Base-by-base conservation (phyloP, 1,140 invertebrate genomes). In the Pseudomyrmex sp. region DNA sequence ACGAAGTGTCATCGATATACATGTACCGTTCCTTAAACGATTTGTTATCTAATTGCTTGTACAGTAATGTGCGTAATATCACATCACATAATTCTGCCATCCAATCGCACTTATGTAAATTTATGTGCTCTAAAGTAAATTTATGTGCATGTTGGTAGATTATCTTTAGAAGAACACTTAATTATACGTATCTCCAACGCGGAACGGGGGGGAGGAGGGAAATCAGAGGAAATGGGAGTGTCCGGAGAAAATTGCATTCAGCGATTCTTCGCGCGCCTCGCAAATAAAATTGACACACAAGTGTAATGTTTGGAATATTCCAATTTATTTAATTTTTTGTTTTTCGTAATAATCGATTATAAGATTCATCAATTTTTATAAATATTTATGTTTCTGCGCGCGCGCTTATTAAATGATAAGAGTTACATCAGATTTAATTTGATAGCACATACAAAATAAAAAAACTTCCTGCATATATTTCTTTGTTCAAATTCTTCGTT, bases 171-270 rank as follows among this genome's bases (percentile, higher is more conserved):
- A 44, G 12, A 13, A 15, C 23, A 65, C 70, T 12, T 80, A 80
- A 80, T 80, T 72, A 72, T 80, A 63, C 68, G 76, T 80, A 80
- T 80, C 66, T 58, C 8, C 20, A 13, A 68, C 15, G 3, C 9
- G 15, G 5, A 18, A 80, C 35, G 5, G 0, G 35, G 7, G 35
- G 0, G 35, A 35, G 5, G 15, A n/a, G 50, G 70, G n/a, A 70
- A 80, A 80, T 72, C n/a, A 50, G 26, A 50, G 59, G 26, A 35
- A 35, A 66, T 10, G 18, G 5, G 2, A 15, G 9, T 4, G 12
- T n/a, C 18, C 8, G 48, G 26, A 77, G 44, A 48, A 48, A 20
- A 3, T 7, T 52, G 50, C 13, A 52, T 13, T 52, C 13, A 13
- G 50, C 50, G 2, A 52, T 52, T 12, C 50, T 52, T 52, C 9